phyloP scores from a whole-genome alignment of 2,888 invertebrate species.

The Acanthosoma haemorrhoidale region DNA sequence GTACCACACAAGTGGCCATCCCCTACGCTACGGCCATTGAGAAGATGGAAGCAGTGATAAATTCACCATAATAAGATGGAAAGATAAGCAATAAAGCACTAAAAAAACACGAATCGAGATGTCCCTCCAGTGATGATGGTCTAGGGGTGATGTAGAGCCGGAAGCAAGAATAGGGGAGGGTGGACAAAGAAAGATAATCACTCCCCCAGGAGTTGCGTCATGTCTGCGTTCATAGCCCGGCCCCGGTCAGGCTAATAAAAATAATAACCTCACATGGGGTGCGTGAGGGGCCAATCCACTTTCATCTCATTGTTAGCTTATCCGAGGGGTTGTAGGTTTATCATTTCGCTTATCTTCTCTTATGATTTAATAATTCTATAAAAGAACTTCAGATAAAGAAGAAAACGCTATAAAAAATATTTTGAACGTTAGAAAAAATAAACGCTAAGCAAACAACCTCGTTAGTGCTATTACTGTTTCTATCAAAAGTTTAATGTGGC shows the following conservation, averaged over 20 bases:
- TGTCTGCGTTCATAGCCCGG: background rate
- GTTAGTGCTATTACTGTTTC: no score
- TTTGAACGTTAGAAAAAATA: no score
- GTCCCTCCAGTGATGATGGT: background rate
- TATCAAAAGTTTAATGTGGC: no score
- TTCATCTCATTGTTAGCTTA: no score
- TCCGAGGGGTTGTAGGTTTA: no score
- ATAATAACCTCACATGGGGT: background rate
- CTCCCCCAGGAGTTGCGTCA: constrained; percentile 15
- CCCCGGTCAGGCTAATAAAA: constrained; percentile 1
- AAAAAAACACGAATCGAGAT: constrained; percentile 5
- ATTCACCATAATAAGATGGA: background rate
- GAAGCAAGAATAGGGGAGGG: background rate
- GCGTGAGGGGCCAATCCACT: background rate
- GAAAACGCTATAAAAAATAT: no score
- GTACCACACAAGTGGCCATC: background rate
- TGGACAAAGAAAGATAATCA: constrained; percentile 20
- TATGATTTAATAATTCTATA: no score
- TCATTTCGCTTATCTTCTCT: no score
- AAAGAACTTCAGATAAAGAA: no score
- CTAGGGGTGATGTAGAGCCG: background rate
- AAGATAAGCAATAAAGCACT: constrained; percentile 1
- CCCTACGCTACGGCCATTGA: background rate
- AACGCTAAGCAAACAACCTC: no score
- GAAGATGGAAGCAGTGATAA: background rate